Percentiles rank a stretch among this genome's conserved stretches.
These are phyloP conservation scores for Chlorops oryzae DNA, from an alignment of 1,140 invertebrate genomes.

Conservation along the genomic window DNA sequence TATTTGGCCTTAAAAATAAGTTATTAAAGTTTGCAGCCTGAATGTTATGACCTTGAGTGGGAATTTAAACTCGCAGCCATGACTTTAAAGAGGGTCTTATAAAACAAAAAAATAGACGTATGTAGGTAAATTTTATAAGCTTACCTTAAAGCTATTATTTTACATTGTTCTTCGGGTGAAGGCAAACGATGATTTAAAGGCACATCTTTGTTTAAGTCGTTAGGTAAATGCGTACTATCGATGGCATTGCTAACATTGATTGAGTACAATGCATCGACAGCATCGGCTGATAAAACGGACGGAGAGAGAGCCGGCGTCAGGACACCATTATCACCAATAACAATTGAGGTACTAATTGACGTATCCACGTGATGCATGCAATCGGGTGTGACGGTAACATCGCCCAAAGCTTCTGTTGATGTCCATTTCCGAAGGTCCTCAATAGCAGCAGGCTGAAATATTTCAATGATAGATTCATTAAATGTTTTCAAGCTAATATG, in stretches of 20 bases:
- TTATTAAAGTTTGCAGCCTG: not conserved
- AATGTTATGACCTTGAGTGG: constrained; percentile 4
- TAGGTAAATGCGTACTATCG: constrained; percentile 37
- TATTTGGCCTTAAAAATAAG: not conserved
- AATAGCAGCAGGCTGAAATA: constrained; percentile 76
- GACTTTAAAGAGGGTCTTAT: too few species aligned
- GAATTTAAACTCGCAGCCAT: too few species aligned
- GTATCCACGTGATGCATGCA: constrained; percentile 54
- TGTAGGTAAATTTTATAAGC: constrained; percentile 30
- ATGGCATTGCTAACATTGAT: constrained; percentile 35
- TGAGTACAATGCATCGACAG: constrained; percentile 36
- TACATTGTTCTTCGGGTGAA: constrained; percentile 74
- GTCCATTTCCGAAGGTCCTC: constrained; percentile 77
- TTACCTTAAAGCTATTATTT: constrained; percentile 73
- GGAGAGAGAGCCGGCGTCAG: constrained; percentile 42
- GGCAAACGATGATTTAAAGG: constrained; percentile 73
- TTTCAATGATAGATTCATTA: too few species aligned
- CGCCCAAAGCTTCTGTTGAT: constrained; percentile 72
- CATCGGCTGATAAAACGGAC: constrained; percentile 45
- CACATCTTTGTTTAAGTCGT: constrained; percentile 57
- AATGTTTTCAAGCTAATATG: not conserved
- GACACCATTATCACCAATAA: constrained; percentile 41
- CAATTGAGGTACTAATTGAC: constrained; percentile 41
- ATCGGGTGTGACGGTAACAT: constrained; percentile 71
- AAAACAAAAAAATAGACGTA: too few species aligned